Conservation (phyloP, 2,113 vertebrate species). For the Corvus cornix region DNA sequence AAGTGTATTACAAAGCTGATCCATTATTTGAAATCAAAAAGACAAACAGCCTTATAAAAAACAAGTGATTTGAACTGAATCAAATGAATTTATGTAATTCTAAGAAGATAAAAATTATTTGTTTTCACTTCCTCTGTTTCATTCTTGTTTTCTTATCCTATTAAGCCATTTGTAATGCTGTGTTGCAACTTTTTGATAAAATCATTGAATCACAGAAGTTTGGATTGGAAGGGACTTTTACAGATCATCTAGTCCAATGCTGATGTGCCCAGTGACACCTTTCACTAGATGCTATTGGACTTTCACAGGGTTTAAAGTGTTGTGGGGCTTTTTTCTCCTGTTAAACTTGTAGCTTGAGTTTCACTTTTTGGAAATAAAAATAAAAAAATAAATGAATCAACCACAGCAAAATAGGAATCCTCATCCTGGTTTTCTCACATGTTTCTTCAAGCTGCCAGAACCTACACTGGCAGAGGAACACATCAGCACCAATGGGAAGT, state of each 20-base stretch:
- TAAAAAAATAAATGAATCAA: background rate
- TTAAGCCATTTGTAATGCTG: background rate
- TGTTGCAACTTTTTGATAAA: background rate
- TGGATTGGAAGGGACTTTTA: background rate
- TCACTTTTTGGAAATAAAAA: background rate
- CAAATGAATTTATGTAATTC: background rate
- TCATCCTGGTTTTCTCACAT: fast-evolving
- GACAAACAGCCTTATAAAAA: background rate
- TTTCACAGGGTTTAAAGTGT: background rate
- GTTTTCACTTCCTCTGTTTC: background rate
- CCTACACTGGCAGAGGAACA: background rate
- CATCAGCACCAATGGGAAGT: fast-evolving
- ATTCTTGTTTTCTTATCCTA: background rate
- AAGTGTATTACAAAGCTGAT: background rate
- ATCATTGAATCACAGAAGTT: background rate
- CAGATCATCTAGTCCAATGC: background rate
- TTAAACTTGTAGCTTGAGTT: background rate
- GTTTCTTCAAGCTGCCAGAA: background rate
- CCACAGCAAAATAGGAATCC: background rate
- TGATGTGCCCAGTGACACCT: background rate
- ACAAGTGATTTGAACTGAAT: background rate
- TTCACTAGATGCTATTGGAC: background rate
- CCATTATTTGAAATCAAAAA: background rate
- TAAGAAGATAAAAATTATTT: background rate
- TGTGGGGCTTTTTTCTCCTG: background rate